A percentile compares a stretch with the other conserved stretches of the same genome.
These are phyloP conservation scores for Styela plicata DNA, from an alignment of 23 tunicate genomes.

Conservation along the genomic window DNA sequence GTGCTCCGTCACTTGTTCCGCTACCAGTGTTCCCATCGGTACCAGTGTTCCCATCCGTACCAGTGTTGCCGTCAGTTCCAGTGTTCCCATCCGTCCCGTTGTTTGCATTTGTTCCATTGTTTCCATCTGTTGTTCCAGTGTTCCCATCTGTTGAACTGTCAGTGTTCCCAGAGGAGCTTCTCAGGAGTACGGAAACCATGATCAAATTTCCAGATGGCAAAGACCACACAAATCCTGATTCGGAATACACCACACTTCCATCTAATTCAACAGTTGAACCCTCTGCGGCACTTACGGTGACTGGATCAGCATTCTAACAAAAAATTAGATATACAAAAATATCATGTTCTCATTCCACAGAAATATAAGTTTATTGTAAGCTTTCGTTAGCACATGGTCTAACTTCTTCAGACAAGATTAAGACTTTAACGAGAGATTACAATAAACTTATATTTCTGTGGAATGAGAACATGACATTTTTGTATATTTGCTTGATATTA, in stretches of 20 bases:
- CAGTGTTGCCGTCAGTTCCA: neutral
- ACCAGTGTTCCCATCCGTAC: slow-evolving; percentile 1
- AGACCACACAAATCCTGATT: slow-evolving; percentile 16
- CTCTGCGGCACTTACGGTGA: slow-evolving; percentile 11
- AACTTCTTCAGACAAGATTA: too few relatives aligned
- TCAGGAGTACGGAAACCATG: neutral
- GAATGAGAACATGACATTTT: too few relatives aligned
- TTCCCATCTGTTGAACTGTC: neutral
- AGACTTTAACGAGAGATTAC: too few relatives aligned
- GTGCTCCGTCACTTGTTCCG: neutral
- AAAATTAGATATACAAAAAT: too few relatives aligned
- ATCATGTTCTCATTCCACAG: too few relatives aligned
- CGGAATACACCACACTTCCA: slow-evolving; percentile 1
- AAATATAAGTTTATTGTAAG: too few relatives aligned
- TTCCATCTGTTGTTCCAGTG: neutral
- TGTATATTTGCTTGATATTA: too few relatives aligned
- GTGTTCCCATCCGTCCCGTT: neutral
- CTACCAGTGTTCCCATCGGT: slow-evolving; percentile 12
- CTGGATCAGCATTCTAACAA: slow-evolving; percentile 6
- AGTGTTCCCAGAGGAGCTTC: neutral
- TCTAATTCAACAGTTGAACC: neutral
- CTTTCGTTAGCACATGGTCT: too few relatives aligned
- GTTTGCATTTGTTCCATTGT: neutral
- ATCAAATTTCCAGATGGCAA: slow-evolving; percentile 7
- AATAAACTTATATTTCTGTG: too few relatives aligned